Base-by-base conservation (phyloP, 2,113 vertebrate species). In the Tragelaphus scriptus region DNA sequence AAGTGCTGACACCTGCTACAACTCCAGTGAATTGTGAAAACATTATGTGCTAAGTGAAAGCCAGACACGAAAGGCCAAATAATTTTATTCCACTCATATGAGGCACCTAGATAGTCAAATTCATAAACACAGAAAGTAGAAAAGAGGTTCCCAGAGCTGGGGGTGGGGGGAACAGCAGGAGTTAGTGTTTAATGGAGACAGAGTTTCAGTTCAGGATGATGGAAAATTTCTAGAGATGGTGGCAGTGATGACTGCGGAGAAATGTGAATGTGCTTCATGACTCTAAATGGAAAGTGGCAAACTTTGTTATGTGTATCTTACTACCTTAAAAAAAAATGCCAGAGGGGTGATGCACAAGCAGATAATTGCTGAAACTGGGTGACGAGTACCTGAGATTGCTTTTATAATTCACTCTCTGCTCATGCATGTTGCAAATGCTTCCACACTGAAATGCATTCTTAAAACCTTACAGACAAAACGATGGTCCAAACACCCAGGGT, bases 221-320 rank as follows among this genome's bases (percentile, higher is more conserved):
- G 13, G 23, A 21, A 53, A 58, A 11, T 28, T 28, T 6, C 71
- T 82, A 26, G 89, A 81, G 36, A 15, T 25, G 49, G 15, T 1
- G 40, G 21, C 36, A 36, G 40, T 32, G 49, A 8, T 26, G 58
- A 8, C 9, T 3, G 7, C 32, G 23, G 85, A 17, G 16, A 25
- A 53, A 17, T 0, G 4, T 47, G 15, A 58, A 10, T 2, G 1
- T 5, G 2, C 40, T n/a, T 85, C 32, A n/a, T 3, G 28, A 10
- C 80, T 19, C 58, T 53, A 44, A 68, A 28, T 49, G 2, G 12
- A 44, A 51, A 36, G 47, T 30, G 65, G 30, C 14, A 11, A 55
- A 4, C 6, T 56, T 21, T 51, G 40, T 53, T 44, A 21, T 7
- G n/a, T 8, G 0, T 61, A 47, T 47, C 19, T 10, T 13, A 40